Base-by-base conservation (phyloP, 2,888 invertebrate genomes). In the Neoitamus cyanurus region DNA sequence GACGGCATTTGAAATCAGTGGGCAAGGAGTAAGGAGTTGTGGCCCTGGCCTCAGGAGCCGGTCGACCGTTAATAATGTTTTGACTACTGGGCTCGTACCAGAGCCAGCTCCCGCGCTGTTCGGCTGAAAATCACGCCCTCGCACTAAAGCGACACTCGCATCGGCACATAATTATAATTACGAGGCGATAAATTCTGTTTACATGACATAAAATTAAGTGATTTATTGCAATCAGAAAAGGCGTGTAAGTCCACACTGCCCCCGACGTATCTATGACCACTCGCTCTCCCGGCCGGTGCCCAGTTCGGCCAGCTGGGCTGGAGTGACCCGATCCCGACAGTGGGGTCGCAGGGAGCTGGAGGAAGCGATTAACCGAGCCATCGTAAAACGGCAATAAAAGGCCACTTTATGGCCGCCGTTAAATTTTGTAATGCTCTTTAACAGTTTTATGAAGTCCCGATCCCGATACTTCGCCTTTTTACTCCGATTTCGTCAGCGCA, bases 361-460 rank as follows among this genome's bases (percentile, higher is more conserved):
- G 68, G 69, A 80, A 75, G 34, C 84, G 77, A 84, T 84, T 84
- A 84, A 58, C 58, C 84, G 36, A 15, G 28, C 75, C 25, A 36
- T 84, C 84, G 77, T 84, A 84, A 84, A 84, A 68, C 36, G 68
- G 20, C 72, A 75, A 37, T 84, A 84, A 84, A 58, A 84, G 58
- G 30, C 42, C 36, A 84, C 75, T 84, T 84, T 84, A 84, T 77
- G 68, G 42, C 1, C 36, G 84, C 42, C 37, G 77, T 84, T 84
- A 84, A 84, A 84, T 68, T 83, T 84, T 84, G 77, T 68, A 84
- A 84, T 84, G 84, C 68, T 58, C 58, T 84, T 84, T 77, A 84
- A 75, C 68, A 37, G 75, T 77, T 77, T 84, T 42, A 83, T 83
- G 83, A 73, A 73, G 72, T 83, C 72, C 73, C 58, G 83, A 70